Percentiles rank a stretch among this genome's conserved stretches.
phyloP scores from a whole-genome alignment of 2,797 vertebrate species.

The Pseudomugil tenellus region DNA sequence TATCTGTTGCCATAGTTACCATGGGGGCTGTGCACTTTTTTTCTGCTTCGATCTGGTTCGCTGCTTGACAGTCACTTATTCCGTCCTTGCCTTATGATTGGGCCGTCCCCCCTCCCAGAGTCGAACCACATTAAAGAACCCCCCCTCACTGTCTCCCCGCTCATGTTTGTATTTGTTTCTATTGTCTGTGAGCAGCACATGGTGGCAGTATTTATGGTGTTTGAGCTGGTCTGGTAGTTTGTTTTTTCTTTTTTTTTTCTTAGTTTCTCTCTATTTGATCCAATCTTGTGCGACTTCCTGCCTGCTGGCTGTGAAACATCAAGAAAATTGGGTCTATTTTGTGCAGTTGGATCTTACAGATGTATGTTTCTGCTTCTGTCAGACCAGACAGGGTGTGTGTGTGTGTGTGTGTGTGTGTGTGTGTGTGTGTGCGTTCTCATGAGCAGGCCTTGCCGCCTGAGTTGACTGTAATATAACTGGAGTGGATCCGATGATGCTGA shows the following conservation, averaged over 20 bases:
- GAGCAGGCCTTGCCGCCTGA: slow-evolving; percentile 45
- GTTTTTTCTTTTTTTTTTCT: too few species aligned
- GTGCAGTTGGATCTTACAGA: slow-evolving; percentile 21
- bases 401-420: too few species aligned
- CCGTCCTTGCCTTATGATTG: slow-evolving; percentile 58
- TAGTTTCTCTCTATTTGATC: slow-evolving; percentile 46
- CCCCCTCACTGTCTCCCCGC: neutral
- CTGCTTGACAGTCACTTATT: slow-evolving; percentile 61
- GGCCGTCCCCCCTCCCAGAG: slow-evolving; percentile 46
- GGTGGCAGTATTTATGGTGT: slow-evolving; percentile 64
- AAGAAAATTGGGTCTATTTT: slow-evolving; percentile 9
- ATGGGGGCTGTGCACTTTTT: slow-evolving; percentile 71
- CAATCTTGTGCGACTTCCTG: slow-evolving; percentile 25
- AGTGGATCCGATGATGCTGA: slow-evolving; percentile 48
- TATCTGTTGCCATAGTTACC: slow-evolving; percentile 79
- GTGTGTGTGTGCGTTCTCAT: neutral
- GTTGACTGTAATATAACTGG: slow-evolving; percentile 62
- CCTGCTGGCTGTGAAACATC: neutral
- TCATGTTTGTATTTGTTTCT: slow-evolving; percentile 30
- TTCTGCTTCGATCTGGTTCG: slow-evolving; percentile 68
- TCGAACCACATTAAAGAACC: slow-evolving; percentile 57
- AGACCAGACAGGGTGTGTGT: slow-evolving; percentile 40
- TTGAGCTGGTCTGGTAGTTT: slow-evolving; percentile 42
- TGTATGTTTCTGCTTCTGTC: slow-evolving; percentile 14
- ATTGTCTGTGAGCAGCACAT: slow-evolving; percentile 58